These are phyloP conservation scores for Mionectes macconnelli DNA, from an alignment of 2,113 vertebrate species.

Conservation along the genomic window DNA sequence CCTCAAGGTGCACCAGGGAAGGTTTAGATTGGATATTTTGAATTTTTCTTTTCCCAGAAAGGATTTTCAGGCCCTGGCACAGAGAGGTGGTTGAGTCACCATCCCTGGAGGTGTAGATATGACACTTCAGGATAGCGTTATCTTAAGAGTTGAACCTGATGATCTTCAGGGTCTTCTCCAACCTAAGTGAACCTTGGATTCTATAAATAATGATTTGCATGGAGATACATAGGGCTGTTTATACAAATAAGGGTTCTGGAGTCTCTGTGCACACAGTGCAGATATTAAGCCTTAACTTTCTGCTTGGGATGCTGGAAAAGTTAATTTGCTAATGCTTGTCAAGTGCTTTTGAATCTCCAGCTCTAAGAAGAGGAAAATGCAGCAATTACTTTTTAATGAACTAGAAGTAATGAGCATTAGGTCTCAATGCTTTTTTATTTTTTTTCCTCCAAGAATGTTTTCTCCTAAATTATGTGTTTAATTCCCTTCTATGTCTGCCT, in stretches of 20 bases:
- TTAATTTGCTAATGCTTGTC: background rate
- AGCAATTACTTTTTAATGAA: conserved; percentile 49
- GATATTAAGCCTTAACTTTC: background rate
- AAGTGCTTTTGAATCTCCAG: background rate
- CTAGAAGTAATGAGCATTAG: background rate
- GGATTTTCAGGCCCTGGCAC: accelerated
- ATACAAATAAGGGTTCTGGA: background rate
- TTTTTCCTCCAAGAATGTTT: background rate
- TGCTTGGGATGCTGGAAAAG: background rate
- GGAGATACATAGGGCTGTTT: background rate
- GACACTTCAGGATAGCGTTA: accelerated
- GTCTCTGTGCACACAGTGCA: background rate
- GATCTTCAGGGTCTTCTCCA: background rate
- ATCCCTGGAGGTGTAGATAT: background rate
- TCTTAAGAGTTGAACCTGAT: accelerated
- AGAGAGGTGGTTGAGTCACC: background rate
- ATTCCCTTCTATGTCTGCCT: background rate
- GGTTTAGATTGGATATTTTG: background rate
- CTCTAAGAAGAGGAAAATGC: background rate
- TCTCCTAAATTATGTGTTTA: conserved; percentile 7
- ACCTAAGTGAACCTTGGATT: background rate
- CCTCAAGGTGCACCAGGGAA: accelerated
- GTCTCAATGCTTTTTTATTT: background rate
- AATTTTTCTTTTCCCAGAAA: accelerated
- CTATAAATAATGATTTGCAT: background rate